phyloP scores from a whole-genome alignment of 2,113 vertebrate genomes.

The Empidonax alnorum region DNA sequence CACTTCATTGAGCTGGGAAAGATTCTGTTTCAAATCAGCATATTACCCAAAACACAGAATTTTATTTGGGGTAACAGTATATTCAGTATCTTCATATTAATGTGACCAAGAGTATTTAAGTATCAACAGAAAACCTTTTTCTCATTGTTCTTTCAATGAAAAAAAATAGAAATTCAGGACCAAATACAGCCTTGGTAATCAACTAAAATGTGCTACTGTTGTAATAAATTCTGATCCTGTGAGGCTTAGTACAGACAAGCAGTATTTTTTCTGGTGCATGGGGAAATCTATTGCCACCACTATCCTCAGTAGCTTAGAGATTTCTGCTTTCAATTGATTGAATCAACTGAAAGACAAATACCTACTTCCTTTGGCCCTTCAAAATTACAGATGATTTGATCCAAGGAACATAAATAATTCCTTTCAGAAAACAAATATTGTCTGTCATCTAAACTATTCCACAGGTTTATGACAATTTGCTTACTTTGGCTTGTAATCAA shows the following conservation, averaged over 20 bases:
- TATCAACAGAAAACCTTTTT: neutral
- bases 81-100: neutral
- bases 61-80: neutral
- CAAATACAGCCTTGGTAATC: neutral
- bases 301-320: neutral
- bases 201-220: conserved; percentile 14
- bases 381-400: conserved; percentile 56
- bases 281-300: neutral
- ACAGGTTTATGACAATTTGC: conserved; percentile 46
- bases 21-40: neutral
- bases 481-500: conserved; percentile 66
- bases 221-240: conserved; percentile 43
- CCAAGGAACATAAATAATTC: conserved; percentile 63
- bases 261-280: neutral
- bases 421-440: conserved; percentile 36
- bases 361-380: neutral
- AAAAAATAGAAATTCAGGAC: neutral
- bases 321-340: conserved; percentile 38
- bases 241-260: conserved; percentile 1
- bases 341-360: conserved; percentile 28
- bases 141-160: neutral
- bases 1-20: neutral
- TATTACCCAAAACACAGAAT: neutral
- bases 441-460: conserved; percentile 22
- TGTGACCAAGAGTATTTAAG: neutral